Evolutionary conservation across 30 jellyfish, hydroid and myxozoan species (phyloP).

Genomic region (Aurelia sp.): DNA sequence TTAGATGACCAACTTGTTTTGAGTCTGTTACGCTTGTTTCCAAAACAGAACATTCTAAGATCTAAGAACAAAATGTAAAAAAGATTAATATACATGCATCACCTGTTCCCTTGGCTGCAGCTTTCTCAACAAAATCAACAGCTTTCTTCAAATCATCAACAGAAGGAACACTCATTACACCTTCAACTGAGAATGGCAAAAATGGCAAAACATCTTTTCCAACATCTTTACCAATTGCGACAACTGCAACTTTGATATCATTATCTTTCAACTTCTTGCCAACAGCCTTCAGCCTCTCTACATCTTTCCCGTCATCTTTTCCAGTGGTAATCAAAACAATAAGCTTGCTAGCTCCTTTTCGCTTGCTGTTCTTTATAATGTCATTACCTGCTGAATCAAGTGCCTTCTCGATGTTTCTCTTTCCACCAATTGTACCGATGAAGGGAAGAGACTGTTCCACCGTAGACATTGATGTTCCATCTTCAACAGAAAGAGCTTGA

Average conservation of each 20-base stretch:
- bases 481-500: constrained; percentile 12
- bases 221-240: constrained; percentile 32
- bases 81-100: no score
- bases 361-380: not conserved
- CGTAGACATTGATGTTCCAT: constrained; percentile 15
- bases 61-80: no score
- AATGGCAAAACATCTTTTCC: constrained; percentile 7
- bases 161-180: constrained; percentile 1
- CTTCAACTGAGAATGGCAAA: constrained; percentile 4
- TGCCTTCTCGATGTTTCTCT: constrained; percentile 22
- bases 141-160: not conserved
- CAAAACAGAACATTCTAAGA: no score
- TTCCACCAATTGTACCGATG: constrained; percentile 51
- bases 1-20: no score
- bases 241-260: constrained; percentile 14
- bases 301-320: constrained; percentile 32
- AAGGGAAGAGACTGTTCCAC: constrained; percentile 35
- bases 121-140: constrained; percentile 30
- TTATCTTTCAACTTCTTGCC: constrained; percentile 15
- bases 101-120: constrained; percentile 66
- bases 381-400: not conserved
- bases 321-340: constrained; percentile 61
- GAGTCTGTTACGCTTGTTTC: no score
- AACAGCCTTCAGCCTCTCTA: not conserved
- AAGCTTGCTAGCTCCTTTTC: constrained; percentile 53